Conservation (phyloP, 2,888 invertebrate species). For the Chrysolina americana region DNA sequence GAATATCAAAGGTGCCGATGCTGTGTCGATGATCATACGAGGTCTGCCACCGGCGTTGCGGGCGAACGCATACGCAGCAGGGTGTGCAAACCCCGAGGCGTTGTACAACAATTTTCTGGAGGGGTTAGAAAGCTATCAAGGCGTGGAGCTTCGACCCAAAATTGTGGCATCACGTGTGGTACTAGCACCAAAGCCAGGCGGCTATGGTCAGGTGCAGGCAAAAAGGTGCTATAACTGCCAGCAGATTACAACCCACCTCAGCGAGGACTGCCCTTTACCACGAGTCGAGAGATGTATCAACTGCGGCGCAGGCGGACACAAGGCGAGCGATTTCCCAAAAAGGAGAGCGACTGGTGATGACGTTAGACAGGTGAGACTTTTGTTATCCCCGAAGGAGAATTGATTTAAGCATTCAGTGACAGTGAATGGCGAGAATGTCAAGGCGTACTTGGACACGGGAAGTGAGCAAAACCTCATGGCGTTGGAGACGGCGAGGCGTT, state of each 20-base stretch:
- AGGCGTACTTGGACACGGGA: constrained; percentile 22
- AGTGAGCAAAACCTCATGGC: constrained; percentile 28
- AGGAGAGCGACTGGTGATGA: not conserved
- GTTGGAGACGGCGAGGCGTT: not conserved
- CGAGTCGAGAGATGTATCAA: not conserved
- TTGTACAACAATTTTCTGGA: constrained; percentile 34
- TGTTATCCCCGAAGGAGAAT: not conserved
- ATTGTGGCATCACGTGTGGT: not conserved
- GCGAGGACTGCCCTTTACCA: too few species aligned
- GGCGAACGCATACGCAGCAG: constrained; percentile 44
- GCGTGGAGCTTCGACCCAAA: not conserved
- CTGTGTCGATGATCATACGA: constrained; percentile 42
- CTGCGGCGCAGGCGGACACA: not conserved
- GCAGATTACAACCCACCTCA: too few species aligned
- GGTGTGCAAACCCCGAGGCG: too few species aligned
- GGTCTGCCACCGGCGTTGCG: constrained; percentile 38
- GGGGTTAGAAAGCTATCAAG: constrained; percentile 15
- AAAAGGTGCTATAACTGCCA: constrained; percentile 28
- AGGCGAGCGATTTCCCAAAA: not conserved
- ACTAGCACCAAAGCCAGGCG: not conserved
- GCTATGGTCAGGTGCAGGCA: too few species aligned
- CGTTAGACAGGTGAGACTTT: not conserved
- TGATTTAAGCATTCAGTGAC: not conserved
- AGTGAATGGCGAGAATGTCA: constrained; percentile 16
- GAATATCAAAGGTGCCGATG: constrained; percentile 30